phyloP scores from a whole-genome alignment of 2,888 invertebrate species.

The Pinctada fucata region DNA sequence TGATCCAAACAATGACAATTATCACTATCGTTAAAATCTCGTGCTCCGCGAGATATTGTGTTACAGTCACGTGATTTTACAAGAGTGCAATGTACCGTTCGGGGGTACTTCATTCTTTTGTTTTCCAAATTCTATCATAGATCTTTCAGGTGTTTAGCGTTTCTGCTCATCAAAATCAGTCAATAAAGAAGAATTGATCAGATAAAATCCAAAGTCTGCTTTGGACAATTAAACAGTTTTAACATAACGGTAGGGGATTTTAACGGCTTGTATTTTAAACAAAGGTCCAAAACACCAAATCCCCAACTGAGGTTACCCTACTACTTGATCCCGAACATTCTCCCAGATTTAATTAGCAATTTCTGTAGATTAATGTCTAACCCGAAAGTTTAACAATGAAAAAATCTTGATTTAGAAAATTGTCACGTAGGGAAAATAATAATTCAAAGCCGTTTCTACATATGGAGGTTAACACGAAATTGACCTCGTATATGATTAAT shows the following conservation, averaged over 20 bases:
- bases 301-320: too few relatives aligned
- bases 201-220: not conserved
- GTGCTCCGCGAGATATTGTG: not conserved
- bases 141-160: not conserved
- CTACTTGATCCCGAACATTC: too few relatives aligned
- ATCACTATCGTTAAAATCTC: not conserved
- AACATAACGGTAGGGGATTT: conserved; percentile 1
- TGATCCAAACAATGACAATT: not conserved
- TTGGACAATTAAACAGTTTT: not conserved
- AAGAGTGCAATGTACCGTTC: not conserved
- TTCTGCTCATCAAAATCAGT: not conserved
- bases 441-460: too few relatives aligned
- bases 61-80: not conserved
- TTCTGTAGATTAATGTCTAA: too few relatives aligned
- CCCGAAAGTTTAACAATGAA: too few relatives aligned
- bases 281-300: not conserved
- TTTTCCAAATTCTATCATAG: not conserved
- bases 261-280: not conserved
- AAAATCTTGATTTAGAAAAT: too few relatives aligned
- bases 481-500: too few relatives aligned
- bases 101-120: not conserved
- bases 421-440: too few relatives aligned
- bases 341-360: too few relatives aligned
- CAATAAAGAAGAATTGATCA: not conserved
- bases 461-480: too few relatives aligned